Base-by-base conservation (phyloP, 2,113 vertebrate genomes). In the Struthidea cinerea region DNA sequence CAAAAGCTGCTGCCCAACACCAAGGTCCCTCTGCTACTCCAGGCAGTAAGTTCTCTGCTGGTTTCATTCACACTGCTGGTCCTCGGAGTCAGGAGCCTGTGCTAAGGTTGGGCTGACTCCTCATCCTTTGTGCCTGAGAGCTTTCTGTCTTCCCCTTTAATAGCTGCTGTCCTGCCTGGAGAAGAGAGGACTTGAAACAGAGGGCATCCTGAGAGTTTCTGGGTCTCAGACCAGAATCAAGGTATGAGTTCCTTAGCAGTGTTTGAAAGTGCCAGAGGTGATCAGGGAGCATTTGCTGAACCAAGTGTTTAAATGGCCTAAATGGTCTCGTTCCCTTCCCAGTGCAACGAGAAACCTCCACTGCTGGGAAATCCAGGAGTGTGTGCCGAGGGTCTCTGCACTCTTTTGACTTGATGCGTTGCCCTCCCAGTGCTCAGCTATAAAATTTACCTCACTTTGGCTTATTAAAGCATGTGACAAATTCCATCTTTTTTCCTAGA, bases 161-260 rank as follows among this genome's bases (percentile, higher is more conserved):
- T 74, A 99, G 99, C 94, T 99, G 95, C 97, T 99, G 80, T 98
- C 98, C 7, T 99, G 98, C 97, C 96, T 99, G 96, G 99, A 99
- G 94, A 99, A 98, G 93, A 99, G 98, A 85, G 98, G 98, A 19
- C 96, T 99, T 4, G 98, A 99, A 87, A 98, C 97, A 1, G 99
- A 99, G 91, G 99, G 99, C 57, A 99, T 99, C 89, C 98, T 99
- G 71, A 98, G 99, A 95, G 98, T 99, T 71, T 98, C 99, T 49
- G 99, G 99, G 14, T 99, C 99, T 89, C 99, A 99, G 97, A 97
- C 98, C 68, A 98, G 99, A 93, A 99, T 99, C 87, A 99, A 99
- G 98, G 99, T 99, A 97, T 12, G 76, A 87, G 23, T 16, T 77
- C 27, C 71, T 76, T 0, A 37, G 24, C 32, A 19, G 9, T 39